Percentiles rank a stretch among this genome's conserved stretches.
Conservation (phyloP, 2,113 vertebrate species). For the Crocuta crocuta region DNA sequence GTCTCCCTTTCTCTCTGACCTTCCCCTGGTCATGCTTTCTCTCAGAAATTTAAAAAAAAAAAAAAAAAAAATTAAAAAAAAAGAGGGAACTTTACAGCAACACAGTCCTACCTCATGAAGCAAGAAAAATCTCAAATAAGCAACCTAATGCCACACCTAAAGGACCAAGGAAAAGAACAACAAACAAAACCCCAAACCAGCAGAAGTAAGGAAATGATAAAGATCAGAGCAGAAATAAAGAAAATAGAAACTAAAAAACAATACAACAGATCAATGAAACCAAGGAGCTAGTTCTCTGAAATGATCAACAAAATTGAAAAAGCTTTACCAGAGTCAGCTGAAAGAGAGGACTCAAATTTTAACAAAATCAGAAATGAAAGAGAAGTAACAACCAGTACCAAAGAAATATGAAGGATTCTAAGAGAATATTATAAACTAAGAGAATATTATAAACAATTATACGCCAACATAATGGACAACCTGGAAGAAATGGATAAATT, state of each 20-base stretch:
- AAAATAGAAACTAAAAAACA: background rate
- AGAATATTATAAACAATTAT: background rate
- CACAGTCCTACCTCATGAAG: background rate
- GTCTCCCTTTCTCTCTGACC: no score
- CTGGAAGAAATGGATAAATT: background rate
- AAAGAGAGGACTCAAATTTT: background rate
- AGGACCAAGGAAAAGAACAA: background rate
- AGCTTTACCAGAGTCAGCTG: background rate
- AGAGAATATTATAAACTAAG: background rate
- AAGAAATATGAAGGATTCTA: background rate
- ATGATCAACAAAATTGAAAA: background rate
- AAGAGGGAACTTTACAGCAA: background rate
- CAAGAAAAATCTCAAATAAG: background rate
- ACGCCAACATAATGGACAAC: background rate
- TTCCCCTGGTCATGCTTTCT: no score
- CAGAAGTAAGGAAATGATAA: background rate
- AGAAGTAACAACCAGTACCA: background rate
- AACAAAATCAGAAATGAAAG: background rate
- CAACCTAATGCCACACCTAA: background rate
- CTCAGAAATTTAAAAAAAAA: no score
- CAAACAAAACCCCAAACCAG: background rate
- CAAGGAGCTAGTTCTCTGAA: background rate
- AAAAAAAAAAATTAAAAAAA: no score
- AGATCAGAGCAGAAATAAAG: background rate
- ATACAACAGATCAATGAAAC: background rate